Evolutionary conservation across 2,888 invertebrate species (phyloP), one percentile per base, ranked within the genome.

Genomic region (Drosophila recens): DNA sequence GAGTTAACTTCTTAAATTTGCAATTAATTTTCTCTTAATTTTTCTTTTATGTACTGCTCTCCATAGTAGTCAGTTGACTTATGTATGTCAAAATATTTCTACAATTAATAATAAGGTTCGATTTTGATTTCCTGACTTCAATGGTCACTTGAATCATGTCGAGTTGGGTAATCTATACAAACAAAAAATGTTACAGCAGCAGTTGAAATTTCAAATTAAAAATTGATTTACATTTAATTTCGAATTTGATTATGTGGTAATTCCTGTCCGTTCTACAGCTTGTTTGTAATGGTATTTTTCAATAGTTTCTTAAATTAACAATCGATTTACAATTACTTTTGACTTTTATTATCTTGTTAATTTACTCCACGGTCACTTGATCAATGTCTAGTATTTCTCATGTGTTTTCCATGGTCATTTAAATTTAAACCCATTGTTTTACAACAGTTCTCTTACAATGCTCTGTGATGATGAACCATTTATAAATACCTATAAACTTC

Each of bases 311-410:
- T n/a, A n/a, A 40, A 27, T 46, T 36, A 20, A 10, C 51, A 53
- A 53, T 42, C 40, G 30, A 42, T 42, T 42, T 42, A 53, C 13
- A 42, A 53, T 42, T 53, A 53, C 40, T 17, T 53, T 13, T 13
- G 2, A 20, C n/a, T 13, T 34, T 34, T 42, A 17, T 20, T 42
- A 52, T 30, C 30, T 13, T 17, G 34, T 36, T 11, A 1, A 3
- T 13, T 5, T 5, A 8, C 30, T 17, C 13, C 54, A 33, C 17
- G 42, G 54, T 8, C 33, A 54, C 42, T 30, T 30, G 10, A 38
- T 27, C 11, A 20, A 23, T 23, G 45, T 9, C 23, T 45, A 23
- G 45, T 13, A 45, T 6, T 27, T 27, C 15, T 40, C 38, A 49
- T 17, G 1, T 48, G 33, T 15, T 33, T 11, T 30, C 48, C 40